These are phyloP conservation scores for Papilio glaucus DNA, from an alignment of 1,140 invertebrate species.

Conservation along the genomic window DNA sequence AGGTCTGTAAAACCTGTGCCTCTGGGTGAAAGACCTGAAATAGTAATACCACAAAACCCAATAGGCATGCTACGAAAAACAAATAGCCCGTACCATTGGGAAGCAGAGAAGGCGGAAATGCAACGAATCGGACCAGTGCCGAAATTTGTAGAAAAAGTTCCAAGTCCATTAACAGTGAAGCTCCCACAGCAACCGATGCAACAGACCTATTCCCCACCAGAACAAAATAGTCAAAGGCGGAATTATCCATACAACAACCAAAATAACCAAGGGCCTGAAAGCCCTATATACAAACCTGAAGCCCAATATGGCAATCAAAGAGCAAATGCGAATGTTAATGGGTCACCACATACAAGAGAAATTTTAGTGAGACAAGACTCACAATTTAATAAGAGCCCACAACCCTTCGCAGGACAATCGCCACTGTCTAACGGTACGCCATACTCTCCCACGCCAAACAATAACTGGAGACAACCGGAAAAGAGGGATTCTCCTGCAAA, in stretches of 20 bases:
- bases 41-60: constrained; percentile 88
- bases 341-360: constrained; percentile 73
- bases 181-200: constrained; percentile 73
- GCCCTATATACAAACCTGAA: constrained; percentile 78
- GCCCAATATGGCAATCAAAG: constrained; percentile 76
- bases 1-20: constrained; percentile 75
- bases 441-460: constrained; percentile 71
- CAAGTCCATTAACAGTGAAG: constrained; percentile 77
- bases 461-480: constrained; percentile 76
- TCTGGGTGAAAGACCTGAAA: constrained; percentile 85
- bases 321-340: constrained; percentile 57
- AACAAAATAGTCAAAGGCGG: constrained; percentile 63
- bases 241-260: constrained; percentile 64
- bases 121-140: constrained; percentile 70
- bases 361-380: constrained; percentile 79
- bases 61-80: constrained; percentile 84
- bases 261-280: constrained; percentile 68
- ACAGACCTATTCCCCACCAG: constrained; percentile 67
- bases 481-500: constrained; percentile 70
- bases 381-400: constrained; percentile 81
- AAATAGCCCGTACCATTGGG: constrained; percentile 82
- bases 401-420: constrained; percentile 70
- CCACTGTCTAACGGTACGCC: constrained; percentile 61
- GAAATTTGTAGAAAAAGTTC: constrained; percentile 77
- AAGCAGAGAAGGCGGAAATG: constrained; percentile 75